Percentiles rank a stretch among this genome's conserved stretches.
Evolutionary conservation across 2,888 invertebrate genomes (phyloP).

Genomic region (Cantharis flavilabris): DNA sequence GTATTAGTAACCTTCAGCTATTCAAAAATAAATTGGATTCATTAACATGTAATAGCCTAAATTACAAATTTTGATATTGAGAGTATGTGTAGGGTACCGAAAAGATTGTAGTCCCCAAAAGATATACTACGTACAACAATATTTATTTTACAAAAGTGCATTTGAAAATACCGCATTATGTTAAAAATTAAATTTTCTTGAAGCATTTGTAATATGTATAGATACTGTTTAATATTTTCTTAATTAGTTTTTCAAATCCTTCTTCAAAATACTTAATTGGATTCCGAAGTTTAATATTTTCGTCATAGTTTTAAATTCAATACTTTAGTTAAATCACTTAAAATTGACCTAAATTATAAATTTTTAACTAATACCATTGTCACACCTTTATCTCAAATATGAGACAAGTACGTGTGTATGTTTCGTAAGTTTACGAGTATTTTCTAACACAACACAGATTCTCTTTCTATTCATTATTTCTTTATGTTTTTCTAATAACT

Average conservation of each 20-base stretch:
- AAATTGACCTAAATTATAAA: background rate
- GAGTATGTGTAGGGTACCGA: background rate
- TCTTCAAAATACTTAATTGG: background rate
- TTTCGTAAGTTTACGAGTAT: background rate
- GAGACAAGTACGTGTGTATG: background rate
- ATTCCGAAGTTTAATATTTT: background rate
- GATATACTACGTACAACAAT: no score
- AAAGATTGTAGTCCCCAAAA: background rate
- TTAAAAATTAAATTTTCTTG: background rate
- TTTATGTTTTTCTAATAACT: no score
- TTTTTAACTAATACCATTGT: background rate
- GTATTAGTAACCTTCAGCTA: no score
- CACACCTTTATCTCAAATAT: background rate
- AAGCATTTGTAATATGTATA: background rate
- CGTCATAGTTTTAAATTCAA: background rate
- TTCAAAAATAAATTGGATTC: no score
- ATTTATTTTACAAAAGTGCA: no score
- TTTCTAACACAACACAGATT: background rate
- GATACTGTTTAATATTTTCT: background rate
- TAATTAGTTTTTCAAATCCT: background rate
- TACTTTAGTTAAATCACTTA: background rate
- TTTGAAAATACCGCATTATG: no score
- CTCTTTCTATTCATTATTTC: background rate
- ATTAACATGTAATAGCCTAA: no score
- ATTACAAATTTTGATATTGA: no score